Percentiles rank a stretch among this genome's conserved stretches.
Evolutionary conservation across 1,140 invertebrate species (phyloP).

Genomic region (Drosophila lini): DNA sequence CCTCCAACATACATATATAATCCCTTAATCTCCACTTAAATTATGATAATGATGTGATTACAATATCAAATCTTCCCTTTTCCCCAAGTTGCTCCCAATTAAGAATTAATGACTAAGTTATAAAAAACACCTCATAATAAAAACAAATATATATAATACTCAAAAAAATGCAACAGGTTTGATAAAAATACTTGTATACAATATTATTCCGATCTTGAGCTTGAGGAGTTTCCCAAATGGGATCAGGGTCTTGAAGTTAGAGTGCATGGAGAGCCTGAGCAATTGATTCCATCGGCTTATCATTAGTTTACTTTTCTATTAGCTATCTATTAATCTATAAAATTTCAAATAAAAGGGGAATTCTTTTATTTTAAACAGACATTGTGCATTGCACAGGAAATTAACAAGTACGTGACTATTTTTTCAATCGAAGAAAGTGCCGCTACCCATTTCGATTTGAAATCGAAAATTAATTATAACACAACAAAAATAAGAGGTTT

Average conservation of each 20-base stretch:
- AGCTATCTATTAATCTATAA: conserved; percentile 26
- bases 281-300: conserved; percentile 16
- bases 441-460: neutral
- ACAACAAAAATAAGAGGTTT: conserved; percentile 6
- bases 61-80: neutral
- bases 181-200: conserved; percentile 3
- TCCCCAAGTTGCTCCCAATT: neutral
- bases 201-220: conserved; percentile 2
- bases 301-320: conserved; percentile 6
- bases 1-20: too few species aligned
- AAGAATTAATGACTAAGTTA: neutral
- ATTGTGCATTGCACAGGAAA: conserved; percentile 17
- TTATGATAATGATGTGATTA: neutral
- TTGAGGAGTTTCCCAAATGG: neutral
- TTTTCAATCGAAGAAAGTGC: conserved; percentile 28
- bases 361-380: conserved; percentile 7
- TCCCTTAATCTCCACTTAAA: neutral
- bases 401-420: conserved; percentile 47
- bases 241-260: conserved; percentile 18
- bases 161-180: neutral
- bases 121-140: neutral
- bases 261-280: conserved; percentile 14
- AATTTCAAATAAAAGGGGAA: neutral
- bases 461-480: conserved; percentile 15
- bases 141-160: neutral